Evolutionary conservation across 2,113 vertebrate species (phyloP), one percentile per base, ranked within the genome.

Genomic region (Plotosus lineatus): DNA sequence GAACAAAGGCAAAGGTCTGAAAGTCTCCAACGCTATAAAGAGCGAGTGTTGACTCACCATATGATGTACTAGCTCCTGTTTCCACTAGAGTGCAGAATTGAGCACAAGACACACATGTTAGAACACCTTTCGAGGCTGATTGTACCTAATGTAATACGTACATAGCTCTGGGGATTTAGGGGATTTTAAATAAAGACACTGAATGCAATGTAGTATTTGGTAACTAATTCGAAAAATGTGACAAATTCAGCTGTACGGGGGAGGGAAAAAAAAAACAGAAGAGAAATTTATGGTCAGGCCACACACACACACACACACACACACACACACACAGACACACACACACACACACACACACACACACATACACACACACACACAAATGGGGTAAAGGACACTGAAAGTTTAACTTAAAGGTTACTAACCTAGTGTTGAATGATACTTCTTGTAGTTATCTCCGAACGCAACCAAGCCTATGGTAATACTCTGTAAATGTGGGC

Each of bases 381-480:
- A 42, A 42, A 40, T 0, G 12, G 23, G 23, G 23, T 3, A 9
- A 19, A 19, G 26, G 44, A 17, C 23, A 26, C 1, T 17, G 50
- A 21, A 28, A 42, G 19, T 17, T 2, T 12, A 26, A 26, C 23
- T 2, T 42, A 4, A 80, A 80, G 21, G 33, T 51, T 4, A 65
- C 96, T 94, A 86, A 97, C 96, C 90, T 85, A 97, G 91, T 84
- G 95, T 92, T 3, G 93, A 94, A 83, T 94, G 94, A 12, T 96
- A 94, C 7, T 91, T 94, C 80, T 86, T 95, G 90, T 97, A 97
- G 89, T 97, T 96, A 74, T 97, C 96, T 80, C 95, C 95, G 33
- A 97, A 96, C 66, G 96, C 94, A 83, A 97, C 95, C 36, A 97
- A 93, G 74, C 96, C 91, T 0, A 97, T 96, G 85, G 95, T 92